Conservation (phyloP, 2,113 vertebrate species). For the Caretta caretta region DNA sequence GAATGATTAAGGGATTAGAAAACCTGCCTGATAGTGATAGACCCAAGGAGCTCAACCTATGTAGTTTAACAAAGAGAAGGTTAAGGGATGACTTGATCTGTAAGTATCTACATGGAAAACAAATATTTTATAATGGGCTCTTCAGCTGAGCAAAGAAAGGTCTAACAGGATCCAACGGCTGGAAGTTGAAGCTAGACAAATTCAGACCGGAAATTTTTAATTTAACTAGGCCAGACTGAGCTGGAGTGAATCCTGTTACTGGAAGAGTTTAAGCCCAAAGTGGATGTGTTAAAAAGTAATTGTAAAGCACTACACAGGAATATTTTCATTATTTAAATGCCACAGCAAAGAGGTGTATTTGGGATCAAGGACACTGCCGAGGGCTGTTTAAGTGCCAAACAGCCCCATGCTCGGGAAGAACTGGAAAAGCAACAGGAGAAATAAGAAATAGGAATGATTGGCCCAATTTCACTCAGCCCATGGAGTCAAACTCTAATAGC, state of each 20-base stretch:
- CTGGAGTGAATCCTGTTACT: not conserved
- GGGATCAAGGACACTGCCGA: not conserved
- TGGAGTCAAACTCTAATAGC: not conserved
- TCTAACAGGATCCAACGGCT: not conserved
- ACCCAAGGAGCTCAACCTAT: not conserved
- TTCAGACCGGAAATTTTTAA: not conserved
- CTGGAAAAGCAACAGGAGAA: not conserved
- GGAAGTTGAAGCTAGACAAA: not conserved
- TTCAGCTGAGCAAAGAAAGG: not conserved
- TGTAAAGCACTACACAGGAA: not conserved
- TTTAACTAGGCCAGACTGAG: not conserved
- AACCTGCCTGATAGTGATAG: not conserved
- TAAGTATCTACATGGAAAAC: not conserved
- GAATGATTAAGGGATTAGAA: not conserved
- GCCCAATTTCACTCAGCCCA: not conserved
- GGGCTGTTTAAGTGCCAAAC: not conserved
- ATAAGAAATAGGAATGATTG: not conserved
- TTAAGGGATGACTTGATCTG: not conserved
- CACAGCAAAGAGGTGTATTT: not conserved
- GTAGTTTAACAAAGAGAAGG: not conserved
- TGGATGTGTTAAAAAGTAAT: not conserved
- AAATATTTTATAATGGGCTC: too few relatives aligned
- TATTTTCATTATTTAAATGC: not conserved
- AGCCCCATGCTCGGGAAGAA: not conserved
- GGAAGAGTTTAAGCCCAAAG: not conserved